These are phyloP conservation scores for Lasiurus borealis DNA, from an alignment of 2,113 vertebrate species.

Conservation along the genomic window DNA sequence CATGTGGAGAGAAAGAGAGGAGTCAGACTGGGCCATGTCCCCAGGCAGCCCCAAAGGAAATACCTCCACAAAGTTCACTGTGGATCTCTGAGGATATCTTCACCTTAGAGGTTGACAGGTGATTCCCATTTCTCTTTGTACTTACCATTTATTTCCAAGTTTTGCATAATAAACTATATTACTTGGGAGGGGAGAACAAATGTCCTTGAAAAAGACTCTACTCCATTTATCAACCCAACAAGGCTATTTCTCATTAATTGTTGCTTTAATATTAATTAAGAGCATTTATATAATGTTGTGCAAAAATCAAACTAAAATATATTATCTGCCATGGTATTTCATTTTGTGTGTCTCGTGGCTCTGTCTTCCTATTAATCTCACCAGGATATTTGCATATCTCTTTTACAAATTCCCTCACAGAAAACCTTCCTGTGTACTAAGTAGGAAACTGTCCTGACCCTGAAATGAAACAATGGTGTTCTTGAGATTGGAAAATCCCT, in stretches of 20 bases:
- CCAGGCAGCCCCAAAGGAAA: background rate
- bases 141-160: background rate
- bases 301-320: constrained; percentile 72
- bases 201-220: constrained; percentile 75
- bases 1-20: background rate
- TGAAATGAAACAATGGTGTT: constrained; percentile 50
- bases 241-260: constrained; percentile 69
- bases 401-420: constrained; percentile 40
- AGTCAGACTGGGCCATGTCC: background rate
- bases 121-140: background rate
- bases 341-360: constrained; percentile 44
- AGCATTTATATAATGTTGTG: constrained; percentile 70
- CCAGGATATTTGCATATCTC: constrained; percentile 70
- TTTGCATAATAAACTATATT: background rate
- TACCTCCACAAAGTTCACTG: background rate
- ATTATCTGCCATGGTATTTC: constrained; percentile 73
- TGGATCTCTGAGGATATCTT: background rate
- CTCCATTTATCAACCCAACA: constrained; percentile 74
- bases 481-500: constrained; percentile 52
- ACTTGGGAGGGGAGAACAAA: background rate
- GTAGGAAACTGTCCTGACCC: constrained; percentile 47
- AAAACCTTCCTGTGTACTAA: constrained; percentile 50
- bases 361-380: constrained; percentile 75
- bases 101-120: background rate
- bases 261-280: constrained; percentile 82